Base-by-base conservation (phyloP, 2,888 invertebrate species). In the Melangyna quadrimaculata region DNA sequence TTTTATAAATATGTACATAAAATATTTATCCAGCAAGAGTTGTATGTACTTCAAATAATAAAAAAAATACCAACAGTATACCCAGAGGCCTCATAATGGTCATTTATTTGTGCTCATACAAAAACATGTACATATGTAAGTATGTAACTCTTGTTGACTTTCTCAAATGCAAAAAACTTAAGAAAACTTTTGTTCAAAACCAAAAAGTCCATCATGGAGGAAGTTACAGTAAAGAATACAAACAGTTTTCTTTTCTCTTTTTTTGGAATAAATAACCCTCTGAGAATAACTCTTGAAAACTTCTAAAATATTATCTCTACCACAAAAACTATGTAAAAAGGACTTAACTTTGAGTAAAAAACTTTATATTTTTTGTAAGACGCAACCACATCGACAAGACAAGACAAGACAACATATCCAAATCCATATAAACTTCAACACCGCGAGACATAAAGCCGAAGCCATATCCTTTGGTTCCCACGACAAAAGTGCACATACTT, bases 401-500 rank as follows among this genome's bases (percentile, higher is more conserved):
- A 70, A 72, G 57, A 78, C 57, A 65, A 35, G 40, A 72, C 27
- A 70, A 72, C 43, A 40, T 55, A 48, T 55, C 35, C 77, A n/a
- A n/a, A n/a, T n/a, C n/a, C n/a, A n/a, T n/a, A 71, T 71, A 75
- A 81, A 82, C 72, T 78, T 82, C 12, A 72, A 69, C 37, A 77
- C 67, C 59, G 67, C 72, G 72, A 78, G 48, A 71, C 79, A 75
- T 75, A 84, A 84, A 67, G 67, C 59, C 59, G 51, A 71, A 63
- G 43, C 37, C 83, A 79, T 74, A 83, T 71, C 65, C 75, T 59
- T 37, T 12, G 37, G 73, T 79, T 84, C 79, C 74, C 79, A 79
- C 70, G 75, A 48, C 75, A 79, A 75, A 57, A 75, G 65, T 79
- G 79, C 71, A 84, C n/a, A n/a, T n/a, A n/a, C 79, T 79, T 84